Base-by-base conservation (phyloP, 2,888 invertebrate genomes). In the Ethmia dodecea region DNA sequence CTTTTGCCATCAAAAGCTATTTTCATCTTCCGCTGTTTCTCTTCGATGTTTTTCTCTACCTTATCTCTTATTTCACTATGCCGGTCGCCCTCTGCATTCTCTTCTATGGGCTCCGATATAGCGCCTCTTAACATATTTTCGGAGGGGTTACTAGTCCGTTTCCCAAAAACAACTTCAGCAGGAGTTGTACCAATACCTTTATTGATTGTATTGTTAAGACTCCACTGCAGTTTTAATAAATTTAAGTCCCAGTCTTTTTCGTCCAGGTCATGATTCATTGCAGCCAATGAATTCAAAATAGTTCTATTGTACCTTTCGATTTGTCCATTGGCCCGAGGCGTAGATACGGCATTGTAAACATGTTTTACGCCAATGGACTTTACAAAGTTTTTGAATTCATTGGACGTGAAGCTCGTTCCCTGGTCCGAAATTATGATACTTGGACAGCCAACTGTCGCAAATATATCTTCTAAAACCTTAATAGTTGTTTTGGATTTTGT, bases 311-410 rank as follows among this genome's bases (percentile, higher is more conserved):
- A 40, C 8, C 38, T 13, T 11, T 33, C 38, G 1, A 59, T 56
- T 34, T 69, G 68, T 1, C 68, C 69, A 36, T 45, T 40, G 1
- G 40, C 37, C 12, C 44, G 25, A 0, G 38, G 45, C 16, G 31
- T 38, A 1, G 47, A 35, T 5, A 51, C 46, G 3, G 46, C 42
- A 18, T 73, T 62, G 13, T 43, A 16, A 6, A 47, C 22, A 35
- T 51, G 51, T 27, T 42, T 49, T 3, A 49, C 34, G 0, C 45
- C 12, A 3, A 5, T 20, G 2, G 5, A 6, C 2, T 1, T 1
- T 2, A 11, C 3, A 11, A 20, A 30, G 1, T 1, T 12, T 11
- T 11, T 30, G 20, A 30, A 30, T 4, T 12, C n/a, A 10, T 11
- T 6, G 1, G 12, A 12, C 6, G 30, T 30, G 5, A 30, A 30